A percentile compares a stretch with the other conserved stretches of the same genome.
phyloP scores from a whole-genome alignment of 2,113 vertebrate species.

The Sebastes schlegelii region DNA sequence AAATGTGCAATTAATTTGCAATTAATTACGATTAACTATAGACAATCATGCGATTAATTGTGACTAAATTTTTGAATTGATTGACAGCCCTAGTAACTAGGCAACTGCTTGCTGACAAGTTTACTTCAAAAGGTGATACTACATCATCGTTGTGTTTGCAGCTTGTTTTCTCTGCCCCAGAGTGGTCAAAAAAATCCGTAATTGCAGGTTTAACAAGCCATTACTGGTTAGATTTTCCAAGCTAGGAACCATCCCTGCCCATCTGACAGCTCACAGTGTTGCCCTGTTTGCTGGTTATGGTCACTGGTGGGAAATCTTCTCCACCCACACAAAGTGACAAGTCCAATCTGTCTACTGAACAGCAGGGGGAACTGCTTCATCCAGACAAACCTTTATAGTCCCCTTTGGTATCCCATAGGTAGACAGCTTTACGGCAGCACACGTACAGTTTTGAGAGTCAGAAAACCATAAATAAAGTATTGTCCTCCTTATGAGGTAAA shows the following conservation, averaged over 20 bases:
- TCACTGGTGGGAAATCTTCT: constrained; percentile 33
- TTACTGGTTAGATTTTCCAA: neutral
- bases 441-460: neutral
- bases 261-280: neutral
- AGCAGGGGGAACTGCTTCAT: neutral
- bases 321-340: constrained; percentile 35
- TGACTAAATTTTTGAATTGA: too few species aligned
- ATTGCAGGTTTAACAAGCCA: neutral
- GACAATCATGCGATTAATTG: too few species aligned
- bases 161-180: too few species aligned
- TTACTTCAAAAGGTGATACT: neutral
- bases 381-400: neutral
- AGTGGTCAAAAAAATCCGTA: too few species aligned
- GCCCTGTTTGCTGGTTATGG: neutral
- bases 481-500: neutral
- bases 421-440: neutral
- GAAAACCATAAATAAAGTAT: neutral
- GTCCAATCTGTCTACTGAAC: constrained; percentile 28
- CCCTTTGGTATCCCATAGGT: neutral
- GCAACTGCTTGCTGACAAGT: neutral
- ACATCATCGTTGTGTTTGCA: too few species aligned
- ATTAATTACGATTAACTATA: too few species aligned
- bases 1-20: too few species aligned
- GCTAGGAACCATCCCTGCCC: neutral
- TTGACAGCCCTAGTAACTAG: too few species aligned